Evolutionary conservation across 2,113 vertebrate species (phyloP), one percentile per base, ranked within the genome.

Genomic region (Pterocles orientalis): DNA sequence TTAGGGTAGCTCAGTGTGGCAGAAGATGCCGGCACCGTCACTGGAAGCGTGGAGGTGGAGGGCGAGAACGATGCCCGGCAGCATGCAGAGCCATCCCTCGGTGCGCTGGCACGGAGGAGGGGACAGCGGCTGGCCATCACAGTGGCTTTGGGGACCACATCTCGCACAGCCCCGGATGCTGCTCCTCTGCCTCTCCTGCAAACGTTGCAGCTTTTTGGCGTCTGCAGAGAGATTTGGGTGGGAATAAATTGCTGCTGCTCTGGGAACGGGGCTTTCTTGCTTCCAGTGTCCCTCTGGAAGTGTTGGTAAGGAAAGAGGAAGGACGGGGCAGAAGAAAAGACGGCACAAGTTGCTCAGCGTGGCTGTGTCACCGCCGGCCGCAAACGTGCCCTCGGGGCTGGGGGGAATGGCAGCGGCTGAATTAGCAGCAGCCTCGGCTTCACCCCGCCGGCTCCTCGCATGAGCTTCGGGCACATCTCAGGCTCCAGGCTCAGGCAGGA

Each of bases 1-100:
- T 29, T 16, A 16, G 68, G 28, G n/a, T 15, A 9, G 48, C 5
- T 72, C 12, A 5, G 89, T 1, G 5, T 3, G 0, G 19, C 25
- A 36, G 82, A 33, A 70, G 62, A 8, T 11, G n/a, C 45, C 2
- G 2, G 10, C 31, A 6, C 1, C 2, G 4, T 12, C 28, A 0
- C 7, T n/a, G 58, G 41, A 3, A 16, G 6, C 0, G 28, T 10
- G 45, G 51, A 41, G 48, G 12, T 19, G 60, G 41, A 51, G 47
- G 2, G 3, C 0, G 25, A 19, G 54, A 3, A 23, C 1, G 1
- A 26, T 64, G 57, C 34, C 51, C 1, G 13, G 71, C 45, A 48
- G 51, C 9, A 1, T 18, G 19, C 34, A 20, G 47, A 19, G 62
- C 47, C 2, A 3, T 39, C 62, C 58, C 54, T 19, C 13, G 18